Conservation (phyloP, 2,113 vertebrate species). For the Anarrhichthys ocellatus region DNA sequence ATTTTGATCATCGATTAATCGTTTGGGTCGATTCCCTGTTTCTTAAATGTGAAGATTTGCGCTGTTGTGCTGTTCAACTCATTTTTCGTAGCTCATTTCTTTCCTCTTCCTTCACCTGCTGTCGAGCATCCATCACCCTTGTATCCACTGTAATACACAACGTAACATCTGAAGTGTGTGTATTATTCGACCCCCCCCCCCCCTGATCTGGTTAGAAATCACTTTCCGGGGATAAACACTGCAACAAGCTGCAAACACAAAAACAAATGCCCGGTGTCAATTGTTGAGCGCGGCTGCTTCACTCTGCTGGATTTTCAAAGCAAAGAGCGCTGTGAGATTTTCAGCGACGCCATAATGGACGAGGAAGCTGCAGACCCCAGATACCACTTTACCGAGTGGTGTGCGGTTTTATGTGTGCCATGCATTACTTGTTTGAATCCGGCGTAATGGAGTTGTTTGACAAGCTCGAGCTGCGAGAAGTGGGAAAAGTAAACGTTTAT, state of each 20-base stretch:
- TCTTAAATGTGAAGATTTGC: neutral
- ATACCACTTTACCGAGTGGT: constrained; percentile 31
- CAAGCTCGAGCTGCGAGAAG: constrained; percentile 15
- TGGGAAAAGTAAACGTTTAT: constrained; percentile 17
- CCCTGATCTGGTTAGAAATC: constrained; percentile 15
- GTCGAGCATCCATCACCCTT: neutral
- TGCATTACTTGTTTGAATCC: constrained; percentile 50
- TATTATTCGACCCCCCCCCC: neutral
- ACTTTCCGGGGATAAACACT: neutral
- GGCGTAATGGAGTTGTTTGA: constrained; percentile 45
- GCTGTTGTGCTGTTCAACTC: neutral
- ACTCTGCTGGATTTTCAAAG: constrained; percentile 69
- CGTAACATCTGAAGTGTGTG: neutral
- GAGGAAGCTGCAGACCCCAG: constrained; percentile 38
- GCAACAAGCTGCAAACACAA: constrained; percentile 66
- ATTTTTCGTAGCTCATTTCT: neutral
- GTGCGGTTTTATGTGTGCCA: constrained; percentile 49
- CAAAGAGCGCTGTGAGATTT: constrained; percentile 61
- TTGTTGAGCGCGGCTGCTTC: constrained; percentile 35
- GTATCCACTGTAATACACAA: neutral
- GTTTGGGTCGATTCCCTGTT: neutral
- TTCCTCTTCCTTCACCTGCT: neutral
- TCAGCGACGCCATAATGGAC: constrained; percentile 60
- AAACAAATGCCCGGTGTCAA: constrained; percentile 67
- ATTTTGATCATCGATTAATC: neutral